Base-by-base conservation (phyloP, 2,797 vertebrate species). In the Enteromius anoplus region DNA sequence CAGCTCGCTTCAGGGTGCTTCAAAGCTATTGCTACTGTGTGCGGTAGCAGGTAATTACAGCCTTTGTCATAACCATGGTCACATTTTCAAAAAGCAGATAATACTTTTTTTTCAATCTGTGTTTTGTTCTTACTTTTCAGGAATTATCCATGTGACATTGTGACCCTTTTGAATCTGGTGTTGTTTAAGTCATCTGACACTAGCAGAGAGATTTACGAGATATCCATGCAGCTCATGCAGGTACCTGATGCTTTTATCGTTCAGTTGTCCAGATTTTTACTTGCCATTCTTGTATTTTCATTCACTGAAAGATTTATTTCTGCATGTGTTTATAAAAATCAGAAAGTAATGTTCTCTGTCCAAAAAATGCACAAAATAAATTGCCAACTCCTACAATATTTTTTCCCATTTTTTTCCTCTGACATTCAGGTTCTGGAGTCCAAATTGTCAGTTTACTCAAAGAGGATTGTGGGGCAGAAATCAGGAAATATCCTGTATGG, bases 161-260 rank as follows among this genome's bases (percentile, higher is more conserved):
- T 99, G 91, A 99, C 97, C 0, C 91, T 99, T 90, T 93, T 99
- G 90, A 99, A 99, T 91, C 93, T 99, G 83, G 98, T 99, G 81
- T 93, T 99, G 21, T 99, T 99, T 93, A 99, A 99, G 88, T 97
- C 98, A 15, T 99, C 98, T 86, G 98, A 99, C 90, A 98, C 97
- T 87, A 98, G 96, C 95, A 94, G 98, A 89, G 98, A 99, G 89
- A 98, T 99, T 86, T 99, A 99, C 88, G 98, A 99, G 92, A 98
- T 99, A 89, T 98, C 98, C 86, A 98, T 99, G 97, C 98, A 99
- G 93, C 95, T 99, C 84, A 98, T 99, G 97, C 98, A 99, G 97
- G 98, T 95, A 94, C 42, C 3, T 68, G 4, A 68, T 15, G 23
- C 53, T 79, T 53, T 34, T 40, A 40, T 78, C 14, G 2, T 29